Conservation (phyloP, 2,113 vertebrate species). For the Micromys minutus region DNA sequence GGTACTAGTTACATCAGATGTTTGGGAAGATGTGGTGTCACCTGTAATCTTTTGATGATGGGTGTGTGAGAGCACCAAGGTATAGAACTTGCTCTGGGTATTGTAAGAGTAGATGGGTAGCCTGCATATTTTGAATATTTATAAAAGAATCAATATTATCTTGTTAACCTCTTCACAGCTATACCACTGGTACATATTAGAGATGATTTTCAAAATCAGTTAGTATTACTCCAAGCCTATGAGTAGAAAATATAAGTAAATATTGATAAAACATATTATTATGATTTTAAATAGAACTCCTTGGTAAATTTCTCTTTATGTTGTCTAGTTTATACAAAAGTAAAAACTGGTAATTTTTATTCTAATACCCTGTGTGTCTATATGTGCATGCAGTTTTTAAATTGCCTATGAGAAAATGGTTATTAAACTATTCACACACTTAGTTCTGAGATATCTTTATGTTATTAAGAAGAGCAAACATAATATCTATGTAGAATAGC, state of each 20-base stretch:
- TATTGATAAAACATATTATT: background rate
- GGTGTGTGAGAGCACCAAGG: no score
- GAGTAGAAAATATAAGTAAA: background rate
- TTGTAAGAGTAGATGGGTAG: no score
- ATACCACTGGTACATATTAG: background rate
- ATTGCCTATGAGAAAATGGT: background rate
- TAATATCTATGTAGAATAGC: background rate
- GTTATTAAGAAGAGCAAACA: background rate
- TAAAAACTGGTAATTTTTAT: background rate
- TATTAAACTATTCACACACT: constrained; percentile 27
- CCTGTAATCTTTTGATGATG: no score
- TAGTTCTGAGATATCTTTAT: background rate
- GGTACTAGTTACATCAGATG: no score
- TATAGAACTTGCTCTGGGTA: no score
- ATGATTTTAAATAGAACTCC: background rate
- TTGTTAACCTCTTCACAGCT: background rate
- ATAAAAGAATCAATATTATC: background rate
- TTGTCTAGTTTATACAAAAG: background rate
- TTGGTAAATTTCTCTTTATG: background rate
- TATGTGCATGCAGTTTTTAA: background rate
- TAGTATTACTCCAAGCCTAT: background rate
- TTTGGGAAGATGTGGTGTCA: no score
- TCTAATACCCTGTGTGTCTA: background rate
- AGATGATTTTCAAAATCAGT: constrained; percentile 16
- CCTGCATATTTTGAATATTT: background rate